Evolutionary conservation across 2,888 invertebrate species (phyloP).

Genomic region (Rhodophaea formosa): DNA sequence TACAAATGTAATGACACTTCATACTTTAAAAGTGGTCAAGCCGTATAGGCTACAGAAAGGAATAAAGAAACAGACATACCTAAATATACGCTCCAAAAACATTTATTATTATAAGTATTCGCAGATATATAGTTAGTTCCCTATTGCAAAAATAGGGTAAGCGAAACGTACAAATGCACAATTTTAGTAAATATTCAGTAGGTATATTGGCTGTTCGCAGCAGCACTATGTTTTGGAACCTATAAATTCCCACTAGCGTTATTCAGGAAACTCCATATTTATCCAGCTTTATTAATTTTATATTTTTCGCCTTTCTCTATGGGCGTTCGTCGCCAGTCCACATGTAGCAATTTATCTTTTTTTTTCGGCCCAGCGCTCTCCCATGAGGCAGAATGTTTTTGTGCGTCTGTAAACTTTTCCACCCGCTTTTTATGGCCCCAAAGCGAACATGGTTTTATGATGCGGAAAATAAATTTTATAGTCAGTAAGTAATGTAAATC

Average conservation of each 20-base stretch:
- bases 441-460: slow-evolving; percentile 14
- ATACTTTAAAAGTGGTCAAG: no score
- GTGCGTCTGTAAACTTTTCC: slow-evolving; percentile 18
- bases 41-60: no score
- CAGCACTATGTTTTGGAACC: background rate
- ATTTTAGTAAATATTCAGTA: no score
- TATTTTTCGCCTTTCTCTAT: slow-evolving; percentile 2
- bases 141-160: no score
- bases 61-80: no score
- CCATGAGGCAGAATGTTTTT: slow-evolving; percentile 16
- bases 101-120: no score
- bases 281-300: slow-evolving; percentile 13
- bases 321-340: background rate
- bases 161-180: no score
- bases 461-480: slow-evolving; percentile 15
- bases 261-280: background rate
- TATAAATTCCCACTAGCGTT: background rate
- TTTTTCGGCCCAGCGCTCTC: slow-evolving; percentile 12
- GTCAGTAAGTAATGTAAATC: slow-evolving; percentile 4
- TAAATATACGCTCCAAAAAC: no score
- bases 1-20: no score
- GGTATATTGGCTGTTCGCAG: no score
- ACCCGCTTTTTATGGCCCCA: slow-evolving; percentile 12
- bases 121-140: no score
- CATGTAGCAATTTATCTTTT: slow-evolving; percentile 16